A percentile compares a stretch with the other conserved stretches of the same genome.
Conservation (phyloP, 1,140 invertebrate genomes). For the Lepeophtheirus salmonis region DNA sequence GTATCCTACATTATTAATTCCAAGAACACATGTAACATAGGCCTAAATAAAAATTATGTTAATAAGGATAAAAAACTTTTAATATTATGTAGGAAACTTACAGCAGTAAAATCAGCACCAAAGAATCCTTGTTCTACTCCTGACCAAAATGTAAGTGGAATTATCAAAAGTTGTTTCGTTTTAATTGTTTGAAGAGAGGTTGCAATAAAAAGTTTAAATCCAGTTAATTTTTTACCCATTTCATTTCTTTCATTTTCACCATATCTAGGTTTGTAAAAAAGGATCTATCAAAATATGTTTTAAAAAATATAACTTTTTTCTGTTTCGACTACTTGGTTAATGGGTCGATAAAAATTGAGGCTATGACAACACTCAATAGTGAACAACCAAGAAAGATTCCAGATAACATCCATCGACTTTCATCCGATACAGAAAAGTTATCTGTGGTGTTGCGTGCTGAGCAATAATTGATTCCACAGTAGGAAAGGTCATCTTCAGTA, state of each 20-base stretch:
- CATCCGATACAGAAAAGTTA: conserved; percentile 2
- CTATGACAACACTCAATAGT: conserved; percentile 57
- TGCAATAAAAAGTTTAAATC: conserved; percentile 63
- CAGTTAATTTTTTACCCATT: conserved; percentile 39
- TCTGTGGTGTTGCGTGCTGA: conserved; percentile 12
- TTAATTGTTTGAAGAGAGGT: conserved; percentile 52
- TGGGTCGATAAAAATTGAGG: conserved; percentile 69
- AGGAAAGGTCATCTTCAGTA: conserved; percentile 12
- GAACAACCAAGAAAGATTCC: conserved; percentile 73
- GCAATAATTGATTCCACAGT: conserved; percentile 66
- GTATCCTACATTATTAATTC: conserved; percentile 73
- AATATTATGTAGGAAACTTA: conserved; percentile 29
- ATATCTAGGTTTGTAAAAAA: conserved; percentile 20
- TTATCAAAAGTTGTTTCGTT: conserved; percentile 69
- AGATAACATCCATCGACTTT: conserved; percentile 35
- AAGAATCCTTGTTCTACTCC: conserved; percentile 94
- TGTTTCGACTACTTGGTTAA: conserved; percentile 49
- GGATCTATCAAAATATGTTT: background rate
- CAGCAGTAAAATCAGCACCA: conserved; percentile 78
- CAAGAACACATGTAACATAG: conserved; percentile 74
- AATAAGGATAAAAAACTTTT: background rate
- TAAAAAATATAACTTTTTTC: background rate
- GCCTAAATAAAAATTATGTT: conserved; percentile 41
- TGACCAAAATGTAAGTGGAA: conserved; percentile 87
- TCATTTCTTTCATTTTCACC: conserved; percentile 16